These are phyloP conservation scores for Masticophis lateralis DNA, from an alignment of 2,797 vertebrate species.

Conservation along the genomic window DNA sequence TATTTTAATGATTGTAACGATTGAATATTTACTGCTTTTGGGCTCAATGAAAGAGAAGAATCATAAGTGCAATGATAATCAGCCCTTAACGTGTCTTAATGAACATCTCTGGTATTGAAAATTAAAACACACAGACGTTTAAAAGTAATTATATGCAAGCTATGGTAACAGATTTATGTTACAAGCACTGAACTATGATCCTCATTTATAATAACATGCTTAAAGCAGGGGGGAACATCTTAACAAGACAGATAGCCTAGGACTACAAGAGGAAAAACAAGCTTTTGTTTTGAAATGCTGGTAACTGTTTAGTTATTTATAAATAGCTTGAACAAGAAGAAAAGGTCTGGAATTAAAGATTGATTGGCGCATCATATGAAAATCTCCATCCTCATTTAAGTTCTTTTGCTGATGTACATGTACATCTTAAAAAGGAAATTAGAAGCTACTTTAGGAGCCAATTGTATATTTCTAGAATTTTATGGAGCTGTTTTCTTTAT, in stretches of 20 bases:
- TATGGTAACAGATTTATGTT: conserved; percentile 61
- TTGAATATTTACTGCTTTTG: conserved; percentile 61
- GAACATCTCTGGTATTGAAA: conserved; percentile 55
- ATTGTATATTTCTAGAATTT: not conserved
- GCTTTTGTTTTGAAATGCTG: conserved; percentile 40
- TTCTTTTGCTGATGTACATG: not conserved
- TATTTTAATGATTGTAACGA: conserved; percentile 63
- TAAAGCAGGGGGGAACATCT: conserved; percentile 8
- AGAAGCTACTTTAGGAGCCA: not conserved
- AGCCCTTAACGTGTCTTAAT: conserved; percentile 61
- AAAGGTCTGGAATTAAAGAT: conserved; percentile 18
- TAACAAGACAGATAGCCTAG: conserved; percentile 37
- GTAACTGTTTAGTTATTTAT: conserved; percentile 35
- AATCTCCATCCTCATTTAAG: not conserved
- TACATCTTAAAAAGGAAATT: conserved; percentile 7
- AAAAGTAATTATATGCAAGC: conserved; percentile 67
- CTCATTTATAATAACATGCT: conserved; percentile 60
- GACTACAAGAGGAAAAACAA: conserved; percentile 46
- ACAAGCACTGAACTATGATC: conserved; percentile 63
- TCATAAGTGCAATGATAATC: conserved; percentile 54
- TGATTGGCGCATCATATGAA: not conserved
- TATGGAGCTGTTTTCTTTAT: not conserved
- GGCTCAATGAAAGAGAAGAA: conserved; percentile 58
- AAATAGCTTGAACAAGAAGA: conserved; percentile 21
- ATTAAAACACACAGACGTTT: conserved; percentile 60